These are phyloP conservation scores for Neotoxoptera formosana DNA, from an alignment of 1,140 invertebrate genomes.

Conservation along the genomic window DNA sequence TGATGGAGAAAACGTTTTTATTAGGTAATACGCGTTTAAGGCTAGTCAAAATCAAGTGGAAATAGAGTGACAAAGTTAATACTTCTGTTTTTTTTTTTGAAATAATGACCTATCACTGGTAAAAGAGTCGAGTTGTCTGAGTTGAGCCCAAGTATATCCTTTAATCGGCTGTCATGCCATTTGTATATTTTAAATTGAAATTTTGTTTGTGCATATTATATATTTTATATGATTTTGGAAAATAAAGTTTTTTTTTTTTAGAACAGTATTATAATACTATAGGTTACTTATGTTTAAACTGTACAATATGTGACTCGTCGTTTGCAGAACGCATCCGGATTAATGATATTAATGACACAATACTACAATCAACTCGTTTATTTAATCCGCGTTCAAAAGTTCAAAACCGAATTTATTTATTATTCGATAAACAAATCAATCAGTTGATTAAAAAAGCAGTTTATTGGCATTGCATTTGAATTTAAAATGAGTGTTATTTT, in stretches of 20 bases:
- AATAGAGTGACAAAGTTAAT: background rate
- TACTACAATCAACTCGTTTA: background rate
- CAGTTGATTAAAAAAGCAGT: background rate
- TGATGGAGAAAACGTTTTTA: background rate
- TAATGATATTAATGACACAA: background rate
- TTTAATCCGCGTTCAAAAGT: background rate
- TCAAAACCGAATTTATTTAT: background rate
- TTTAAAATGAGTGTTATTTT: background rate
- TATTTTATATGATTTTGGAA: background rate
- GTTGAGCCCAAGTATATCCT: background rate
- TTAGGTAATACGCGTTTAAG: background rate
- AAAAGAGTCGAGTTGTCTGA: background rate
- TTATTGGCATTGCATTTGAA: background rate
- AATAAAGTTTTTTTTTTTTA: background rate
- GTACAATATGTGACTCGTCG: background rate
- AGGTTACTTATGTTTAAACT: background rate
- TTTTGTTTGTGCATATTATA: background rate
- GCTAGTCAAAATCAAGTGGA: background rate
- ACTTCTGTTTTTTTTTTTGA: background rate
- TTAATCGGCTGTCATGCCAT: background rate
- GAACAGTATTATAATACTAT: background rate
- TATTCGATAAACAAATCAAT: background rate
- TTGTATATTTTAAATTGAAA: background rate
- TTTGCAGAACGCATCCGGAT: too few species aligned
- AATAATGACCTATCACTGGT: background rate